A percentile compares a stretch with the other conserved stretches of the same genome.
Evolutionary conservation across 2,113 vertebrate genomes (phyloP).

Genomic region (human (Homo sapiens)): GRCh38 chr2:29573501-29574000

Average conservation of each 20-base stretch:
- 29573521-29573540: not conserved
- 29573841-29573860: not conserved
- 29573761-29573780: not conserved
- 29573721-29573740: not conserved
- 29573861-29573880: fast-evolving
- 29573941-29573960: not conserved
- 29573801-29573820: not conserved
- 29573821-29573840: not conserved
- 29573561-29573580: not conserved
- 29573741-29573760: not conserved
- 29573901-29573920: too few relatives aligned
- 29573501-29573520: too few relatives aligned
- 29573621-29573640: not conserved
- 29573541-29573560: not conserved
- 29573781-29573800: not conserved
- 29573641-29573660: not conserved
- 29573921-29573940: not conserved
- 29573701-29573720: not conserved
- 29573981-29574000: not conserved
- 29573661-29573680: not conserved
- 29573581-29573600: not conserved
- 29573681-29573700: not conserved
- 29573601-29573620: fast-evolving
- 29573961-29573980: fast-evolving
- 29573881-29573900: not conserved